These are phyloP conservation scores for Camponotus vicinus DNA, from an alignment of 1,140 invertebrate species.

Conservation along the genomic window DNA sequence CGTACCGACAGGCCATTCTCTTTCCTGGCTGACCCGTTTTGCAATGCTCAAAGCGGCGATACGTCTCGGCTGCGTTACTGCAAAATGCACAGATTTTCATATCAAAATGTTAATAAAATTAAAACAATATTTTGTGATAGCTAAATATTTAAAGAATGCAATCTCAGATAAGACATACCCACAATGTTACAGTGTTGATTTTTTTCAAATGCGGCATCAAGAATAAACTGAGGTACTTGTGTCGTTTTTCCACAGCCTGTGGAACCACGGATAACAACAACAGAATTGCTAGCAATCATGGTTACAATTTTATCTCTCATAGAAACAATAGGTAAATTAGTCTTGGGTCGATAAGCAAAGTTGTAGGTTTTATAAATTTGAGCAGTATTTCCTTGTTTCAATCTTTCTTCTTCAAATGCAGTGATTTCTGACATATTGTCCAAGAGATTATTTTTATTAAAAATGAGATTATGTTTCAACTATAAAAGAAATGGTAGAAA, in stretches of 20 bases:
- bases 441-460: conserved; percentile 15
- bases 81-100: conserved; percentile 16
- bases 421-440: conserved; percentile 80
- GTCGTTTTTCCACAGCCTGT: conserved; percentile 94
- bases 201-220: conserved; percentile 90
- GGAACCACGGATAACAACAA: conserved; percentile 94
- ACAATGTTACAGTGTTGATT: conserved; percentile 92
- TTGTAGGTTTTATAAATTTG: conserved; percentile 80
- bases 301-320: conserved; percentile 86
- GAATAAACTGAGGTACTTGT: conserved; percentile 95
- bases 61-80: conserved; percentile 94
- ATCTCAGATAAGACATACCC: conserved; percentile 65
- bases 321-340: conserved; percentile 71
- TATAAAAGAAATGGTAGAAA: conserved; percentile 40
- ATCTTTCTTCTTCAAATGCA: conserved; percentile 42
- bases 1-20: conserved; percentile 91
- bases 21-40: conserved; percentile 91
- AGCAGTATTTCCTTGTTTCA: conserved; percentile 66
- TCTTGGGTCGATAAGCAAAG: conserved; percentile 75
- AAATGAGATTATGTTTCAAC: conserved; percentile 29
- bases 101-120: neutral
- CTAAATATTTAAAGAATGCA: neutral
- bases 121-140: neutral
- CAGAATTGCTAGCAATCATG: conserved; percentile 89
- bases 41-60: conserved; percentile 95